These are phyloP conservation scores for Linepithema humile DNA, from an alignment of 1,140 invertebrate genomes.

Conservation along the genomic window DNA sequence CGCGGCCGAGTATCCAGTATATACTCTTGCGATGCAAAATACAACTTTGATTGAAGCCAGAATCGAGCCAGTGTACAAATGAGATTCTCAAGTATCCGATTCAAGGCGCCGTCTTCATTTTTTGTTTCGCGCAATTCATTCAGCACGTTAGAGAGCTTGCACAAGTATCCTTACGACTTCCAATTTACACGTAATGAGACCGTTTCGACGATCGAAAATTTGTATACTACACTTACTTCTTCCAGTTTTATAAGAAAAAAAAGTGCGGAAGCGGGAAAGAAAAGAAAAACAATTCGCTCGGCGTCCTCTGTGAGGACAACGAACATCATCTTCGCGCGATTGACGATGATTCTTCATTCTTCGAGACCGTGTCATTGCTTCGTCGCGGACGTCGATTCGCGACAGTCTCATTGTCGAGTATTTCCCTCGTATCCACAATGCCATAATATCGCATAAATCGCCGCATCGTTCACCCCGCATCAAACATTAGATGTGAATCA, in stretches of 20 bases:
- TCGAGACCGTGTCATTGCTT: constrained; percentile 4
- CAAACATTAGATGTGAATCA: not conserved
- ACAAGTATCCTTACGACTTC: constrained; percentile 51
- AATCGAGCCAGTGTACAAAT: constrained; percentile 31
- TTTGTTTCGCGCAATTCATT: constrained; percentile 2
- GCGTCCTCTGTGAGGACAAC: constrained; percentile 6
- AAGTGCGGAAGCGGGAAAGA: not conserved
- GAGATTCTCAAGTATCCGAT: constrained; percentile 10
- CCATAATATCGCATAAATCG: not conserved
- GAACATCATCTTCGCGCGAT: constrained; percentile 40
- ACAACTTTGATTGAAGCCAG: not conserved
- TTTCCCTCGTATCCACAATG: not conserved
- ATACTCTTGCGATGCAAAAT: not conserved
- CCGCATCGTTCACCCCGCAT: not conserved
- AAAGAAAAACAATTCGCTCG: constrained; percentile 8
- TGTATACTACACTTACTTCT: constrained; percentile 56
- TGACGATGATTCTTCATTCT: constrained; percentile 1
- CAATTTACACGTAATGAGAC: constrained; percentile 15
- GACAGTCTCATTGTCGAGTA: not conserved
- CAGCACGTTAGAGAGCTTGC: constrained; percentile 33
- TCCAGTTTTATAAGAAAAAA: constrained; percentile 57
- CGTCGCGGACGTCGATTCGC: not conserved
- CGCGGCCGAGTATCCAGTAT: not conserved
- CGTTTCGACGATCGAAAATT: constrained; percentile 40
- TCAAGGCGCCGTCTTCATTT: constrained; percentile 10